Evolutionary conservation across 2,797 vertebrate species (phyloP), one percentile per base, ranked within the genome.

Genomic region (Sebastes dallii): DNA sequence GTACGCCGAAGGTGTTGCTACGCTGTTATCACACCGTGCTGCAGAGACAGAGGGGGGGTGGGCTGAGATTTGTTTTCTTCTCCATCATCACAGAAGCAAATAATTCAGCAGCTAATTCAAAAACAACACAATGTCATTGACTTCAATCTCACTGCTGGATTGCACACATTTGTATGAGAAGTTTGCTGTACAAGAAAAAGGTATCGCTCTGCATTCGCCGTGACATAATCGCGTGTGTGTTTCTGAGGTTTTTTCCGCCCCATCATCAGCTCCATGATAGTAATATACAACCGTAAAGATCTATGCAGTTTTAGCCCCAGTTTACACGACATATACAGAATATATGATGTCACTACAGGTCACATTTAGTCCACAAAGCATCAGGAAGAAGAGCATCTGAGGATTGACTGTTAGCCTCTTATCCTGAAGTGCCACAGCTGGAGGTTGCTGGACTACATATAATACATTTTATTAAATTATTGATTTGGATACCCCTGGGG

Each of bases 161-260:
- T 92, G 92, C 92, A 92, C 92, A 92, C 95, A 94, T 96, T 96
- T 95, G 88, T 94, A 82, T 90, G 90, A 94, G 94, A 95, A 90
- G 93, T 94, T 96, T 95, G 95, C 96, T 95, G 95, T 96, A 93
- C 87, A 88, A 84, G 90, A 85, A 46, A 76, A 71, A 39, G 87
- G 83, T 78, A 90, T 93, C 89, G 66, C 94, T 90, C 83, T 95
- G 96, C 95, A 96, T 98, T 98, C 95, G 93, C 97, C 96, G 94
- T 96, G 93, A 95, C 95, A 94, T 96, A 20, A 93, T 95, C 96
- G 96, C 96, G 95, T 96, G 96, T 96, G 96, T 94, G 95, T 96
- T 94, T 96, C 96, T 88, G 73, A 80, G 74, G 29, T 72, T 79
- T 81, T 66, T 39, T 39, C 75, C 67, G 27, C 83, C 80, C 84